Conservation (phyloP, 2,113 vertebrate genomes). For the Myotis lucifugus region DNA sequence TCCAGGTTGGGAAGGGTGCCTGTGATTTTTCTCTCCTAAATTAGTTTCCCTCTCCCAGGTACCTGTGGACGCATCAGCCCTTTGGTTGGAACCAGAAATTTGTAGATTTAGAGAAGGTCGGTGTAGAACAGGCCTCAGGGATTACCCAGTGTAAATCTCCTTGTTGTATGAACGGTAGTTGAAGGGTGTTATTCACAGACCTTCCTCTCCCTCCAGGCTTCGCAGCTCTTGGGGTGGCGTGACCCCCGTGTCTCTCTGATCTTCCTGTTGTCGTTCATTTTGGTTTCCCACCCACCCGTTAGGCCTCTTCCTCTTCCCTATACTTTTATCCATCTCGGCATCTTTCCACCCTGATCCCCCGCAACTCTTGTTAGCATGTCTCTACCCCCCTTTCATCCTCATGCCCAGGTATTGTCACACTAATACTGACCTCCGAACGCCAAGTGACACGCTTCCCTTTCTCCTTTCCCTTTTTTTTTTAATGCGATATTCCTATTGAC, state of each 20-base stretch:
- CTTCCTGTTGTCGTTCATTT: not conserved
- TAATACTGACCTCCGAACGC: not conserved
- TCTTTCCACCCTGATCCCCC: not conserved
- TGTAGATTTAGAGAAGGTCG: not conserved
- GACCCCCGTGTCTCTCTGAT: accelerated
- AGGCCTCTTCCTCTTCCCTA: not conserved
- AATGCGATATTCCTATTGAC: not conserved
- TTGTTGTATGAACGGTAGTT: not conserved
- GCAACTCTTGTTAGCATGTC: not conserved
- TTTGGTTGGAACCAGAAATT: not conserved
- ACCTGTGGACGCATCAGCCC: not conserved
- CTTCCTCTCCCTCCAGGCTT: not conserved
- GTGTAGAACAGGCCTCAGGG: not conserved
- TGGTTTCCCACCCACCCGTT: not conserved
- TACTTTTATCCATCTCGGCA: accelerated
- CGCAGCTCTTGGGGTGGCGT: no score
- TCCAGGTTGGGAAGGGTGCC: not conserved
- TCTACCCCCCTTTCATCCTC: not conserved
- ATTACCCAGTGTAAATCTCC: no score
- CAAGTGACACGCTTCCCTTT: accelerated
- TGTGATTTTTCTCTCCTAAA: not conserved
- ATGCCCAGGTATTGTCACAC: accelerated
- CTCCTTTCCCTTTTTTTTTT: not conserved
- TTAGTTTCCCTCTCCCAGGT: not conserved
- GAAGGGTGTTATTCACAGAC: not conserved